Base-by-base conservation (phyloP, 2,797 vertebrate genomes). In the Esox lucius region DNA sequence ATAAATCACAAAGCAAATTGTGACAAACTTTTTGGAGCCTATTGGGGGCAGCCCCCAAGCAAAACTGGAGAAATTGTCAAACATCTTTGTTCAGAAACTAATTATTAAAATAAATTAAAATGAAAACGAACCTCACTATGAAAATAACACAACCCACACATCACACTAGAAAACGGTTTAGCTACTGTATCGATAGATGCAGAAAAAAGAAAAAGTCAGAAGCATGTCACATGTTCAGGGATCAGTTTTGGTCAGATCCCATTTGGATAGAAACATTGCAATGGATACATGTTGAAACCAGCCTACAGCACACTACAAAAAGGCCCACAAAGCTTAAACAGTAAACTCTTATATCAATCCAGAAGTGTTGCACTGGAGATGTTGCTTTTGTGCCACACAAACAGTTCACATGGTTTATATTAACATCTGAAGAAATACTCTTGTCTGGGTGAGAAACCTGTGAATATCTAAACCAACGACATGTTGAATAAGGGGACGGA, bases 31-130 rank as follows among this genome's bases (percentile, higher is more conserved):
- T 61, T 26, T 56, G 56, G 22, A 61, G n/a, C 4, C 0, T 72
- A 84, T 85, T 87, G 76, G 73, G 61, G 65, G 5, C 64, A 65
- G 5, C 87, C 87, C 73, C 78, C 28, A 67, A 66, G 5, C 70
- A 78, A 79, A 86, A 87, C 35, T 33, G 72, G 56, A 28, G 64
- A 81, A 88, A 90, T 88, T 17, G 85, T 80, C 80, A 75, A 39
- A 80, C 81, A 81, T 85, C 84, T 87, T 90, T 80, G 83, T 83
- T n/a, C 48, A 69, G 73, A 64, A 56, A 76, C 59, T 56, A 77
- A 74, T 84, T 87, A 86, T 19, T 5, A 5, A 68, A 13, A 68
- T 19, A 11, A 22, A 22, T n/a, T 5, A 5, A 46, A 13, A 68
- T 35, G 11, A 42, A 90, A 84, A 86, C 51, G 67, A 69, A 49